These are phyloP conservation scores for Sinella curviseta DNA, from an alignment of 1,140 invertebrate genomes.

Conservation along the genomic window DNA sequence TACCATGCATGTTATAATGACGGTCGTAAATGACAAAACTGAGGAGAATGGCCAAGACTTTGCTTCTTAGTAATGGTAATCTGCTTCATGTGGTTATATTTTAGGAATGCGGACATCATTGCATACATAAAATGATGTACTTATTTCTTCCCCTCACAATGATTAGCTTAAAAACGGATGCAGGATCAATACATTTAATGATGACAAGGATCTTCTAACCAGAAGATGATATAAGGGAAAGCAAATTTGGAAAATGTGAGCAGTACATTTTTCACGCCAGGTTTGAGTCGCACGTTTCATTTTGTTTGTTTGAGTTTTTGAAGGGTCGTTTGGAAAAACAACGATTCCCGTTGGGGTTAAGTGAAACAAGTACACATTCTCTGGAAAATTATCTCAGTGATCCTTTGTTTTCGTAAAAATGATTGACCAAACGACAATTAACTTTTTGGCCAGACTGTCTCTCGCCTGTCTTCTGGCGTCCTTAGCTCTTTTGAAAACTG, in stretches of 20 bases:
- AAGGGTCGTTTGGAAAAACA: neutral
- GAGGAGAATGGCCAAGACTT: neutral
- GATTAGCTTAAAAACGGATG: neutral
- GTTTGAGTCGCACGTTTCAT: neutral
- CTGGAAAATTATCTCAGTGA: too few species aligned
- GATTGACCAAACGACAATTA: neutral
- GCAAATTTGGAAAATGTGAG: neutral
- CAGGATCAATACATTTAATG: neutral
- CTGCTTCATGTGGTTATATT: neutral
- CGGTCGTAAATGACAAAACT: conserved; percentile 2
- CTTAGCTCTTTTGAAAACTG: neutral
- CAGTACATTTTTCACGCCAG: neutral
- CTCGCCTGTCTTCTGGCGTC: neutral
- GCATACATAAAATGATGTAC: neutral
- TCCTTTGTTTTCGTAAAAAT: too few species aligned
- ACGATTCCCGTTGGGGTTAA: too few species aligned
- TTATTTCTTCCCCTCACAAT: neutral
- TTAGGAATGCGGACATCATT: neutral
- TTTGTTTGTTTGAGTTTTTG: neutral
- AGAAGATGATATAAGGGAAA: conserved; percentile 27
- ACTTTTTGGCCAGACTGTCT: neutral
- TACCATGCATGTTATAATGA: neutral
- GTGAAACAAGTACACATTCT: too few species aligned
- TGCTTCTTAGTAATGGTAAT: neutral
- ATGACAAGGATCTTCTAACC: neutral